Evolutionary conservation across 2,113 vertebrate genomes (phyloP).

Genomic region (Vombatus ursinus): DNA sequence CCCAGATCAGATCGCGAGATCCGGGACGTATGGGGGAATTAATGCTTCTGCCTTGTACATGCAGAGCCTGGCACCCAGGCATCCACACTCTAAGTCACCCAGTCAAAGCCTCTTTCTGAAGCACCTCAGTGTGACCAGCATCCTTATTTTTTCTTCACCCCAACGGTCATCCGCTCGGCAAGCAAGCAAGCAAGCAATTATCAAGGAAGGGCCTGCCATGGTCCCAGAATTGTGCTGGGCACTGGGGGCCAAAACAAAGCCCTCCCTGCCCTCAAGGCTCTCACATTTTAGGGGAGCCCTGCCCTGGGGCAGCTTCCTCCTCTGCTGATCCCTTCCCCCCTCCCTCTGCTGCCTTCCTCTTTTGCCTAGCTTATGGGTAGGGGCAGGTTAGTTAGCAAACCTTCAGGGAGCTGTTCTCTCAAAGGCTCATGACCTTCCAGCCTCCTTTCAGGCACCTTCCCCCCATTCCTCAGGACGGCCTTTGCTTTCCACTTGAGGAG

Average conservation of each 20-base stretch:
- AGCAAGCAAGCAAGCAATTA: too few species aligned
- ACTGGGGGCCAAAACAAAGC: not conserved
- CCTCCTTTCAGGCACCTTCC: not conserved
- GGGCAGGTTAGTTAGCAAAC: too few species aligned
- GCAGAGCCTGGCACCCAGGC: not conserved
- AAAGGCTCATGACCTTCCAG: not conserved
- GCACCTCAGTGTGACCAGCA: not conserved
- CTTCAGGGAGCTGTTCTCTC: not conserved
- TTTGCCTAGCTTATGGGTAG: not conserved
- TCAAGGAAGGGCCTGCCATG: not conserved
- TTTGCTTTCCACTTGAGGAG: not conserved
- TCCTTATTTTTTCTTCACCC: not conserved
- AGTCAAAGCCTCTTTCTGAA: not conserved
- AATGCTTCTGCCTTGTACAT: not conserved
- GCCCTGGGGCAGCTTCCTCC: too few species aligned
- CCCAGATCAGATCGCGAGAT: not conserved
- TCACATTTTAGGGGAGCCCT: not conserved
- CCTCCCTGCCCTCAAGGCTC: not conserved
- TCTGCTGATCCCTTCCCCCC: not conserved
- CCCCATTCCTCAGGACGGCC: not conserved
- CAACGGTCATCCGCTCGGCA: not conserved
- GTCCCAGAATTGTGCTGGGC: not conserved
- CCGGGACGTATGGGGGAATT: not conserved
- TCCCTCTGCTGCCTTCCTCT: not conserved
- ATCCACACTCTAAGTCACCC: too few species aligned